Conservation (phyloP, 2,888 invertebrate species). For the Cephus sareptanus region DNA sequence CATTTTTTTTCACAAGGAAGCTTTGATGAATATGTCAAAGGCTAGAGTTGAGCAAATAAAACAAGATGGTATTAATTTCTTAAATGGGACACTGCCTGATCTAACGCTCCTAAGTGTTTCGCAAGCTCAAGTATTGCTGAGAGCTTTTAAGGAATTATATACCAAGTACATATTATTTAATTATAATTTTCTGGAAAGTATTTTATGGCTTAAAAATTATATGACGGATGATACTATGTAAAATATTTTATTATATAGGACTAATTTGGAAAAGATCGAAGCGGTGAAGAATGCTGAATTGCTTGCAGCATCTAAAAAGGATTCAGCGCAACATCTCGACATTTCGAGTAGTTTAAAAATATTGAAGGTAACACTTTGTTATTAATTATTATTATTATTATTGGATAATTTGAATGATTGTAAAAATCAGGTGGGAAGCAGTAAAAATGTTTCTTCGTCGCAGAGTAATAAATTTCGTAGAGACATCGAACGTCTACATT, state of each 20-base stretch:
- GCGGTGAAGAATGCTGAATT: background rate
- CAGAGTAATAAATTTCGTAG: constrained; percentile 2
- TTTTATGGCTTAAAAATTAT: background rate
- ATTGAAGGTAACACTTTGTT: background rate
- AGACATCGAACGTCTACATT: constrained; percentile 9
- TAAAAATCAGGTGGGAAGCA: background rate
- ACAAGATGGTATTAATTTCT: constrained; percentile 55
- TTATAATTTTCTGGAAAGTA: background rate
- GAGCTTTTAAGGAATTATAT: constrained; percentile 58
- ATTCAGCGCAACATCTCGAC: background rate
- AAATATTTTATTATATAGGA: background rate
- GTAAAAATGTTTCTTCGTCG: background rate
- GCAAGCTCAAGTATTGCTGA: constrained; percentile 56
- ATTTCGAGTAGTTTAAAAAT: background rate
- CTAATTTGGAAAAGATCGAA: background rate
- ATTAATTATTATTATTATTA: background rate
- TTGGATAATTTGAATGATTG: background rate
- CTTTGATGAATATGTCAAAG: constrained; percentile 53
- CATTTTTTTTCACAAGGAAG: constrained; percentile 57
- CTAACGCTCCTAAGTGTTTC: constrained; percentile 58
- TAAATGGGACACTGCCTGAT: constrained; percentile 57
- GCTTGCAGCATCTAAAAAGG: background rate
- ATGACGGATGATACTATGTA: background rate
- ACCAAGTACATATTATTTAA: constrained; percentile 35
- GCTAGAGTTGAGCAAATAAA: constrained; percentile 58